phyloP scores from a whole-genome alignment of 1,140 invertebrate species.

The Melipona quadrifasciata region DNA sequence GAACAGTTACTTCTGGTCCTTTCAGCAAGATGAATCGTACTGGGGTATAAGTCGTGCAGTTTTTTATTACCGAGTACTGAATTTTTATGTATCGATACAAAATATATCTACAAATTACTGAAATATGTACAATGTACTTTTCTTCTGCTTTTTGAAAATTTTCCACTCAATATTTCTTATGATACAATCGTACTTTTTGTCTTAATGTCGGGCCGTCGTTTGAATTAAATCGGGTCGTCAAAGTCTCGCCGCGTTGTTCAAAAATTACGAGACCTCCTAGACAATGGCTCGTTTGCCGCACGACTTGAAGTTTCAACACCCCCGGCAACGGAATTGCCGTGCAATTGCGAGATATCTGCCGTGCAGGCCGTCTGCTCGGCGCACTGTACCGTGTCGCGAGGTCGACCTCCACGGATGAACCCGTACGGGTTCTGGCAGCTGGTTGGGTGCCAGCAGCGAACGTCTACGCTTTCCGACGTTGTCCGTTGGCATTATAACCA shows the following conservation, averaged over 20 bases:
- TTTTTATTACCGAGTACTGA: no score
- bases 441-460: conserved; percentile 73
- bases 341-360: conserved; percentile 29
- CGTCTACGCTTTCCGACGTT: conserved; percentile 69
- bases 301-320: background rate
- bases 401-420: conserved; percentile 56
- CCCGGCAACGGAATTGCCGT: background rate
- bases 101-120: no score
- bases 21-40: no score
- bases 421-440: conserved; percentile 75
- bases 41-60: no score
- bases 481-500: conserved; percentile 77
- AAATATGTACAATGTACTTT: no score
- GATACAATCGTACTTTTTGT: no score
- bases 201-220: background rate
- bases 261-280: background rate
- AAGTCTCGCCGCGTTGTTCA: background rate
- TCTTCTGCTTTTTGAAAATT: no score
- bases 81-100: no score
- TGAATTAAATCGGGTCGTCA: background rate
- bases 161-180: no score
- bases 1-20: no score
- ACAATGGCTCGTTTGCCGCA: background rate
- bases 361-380: background rate
- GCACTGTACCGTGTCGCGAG: conserved; percentile 27